Percentiles rank a stretch among this genome's conserved stretches.
phyloP scores from a whole-genome alignment of 1,140 invertebrate genomes.

The Brachionus rubens region DNA sequence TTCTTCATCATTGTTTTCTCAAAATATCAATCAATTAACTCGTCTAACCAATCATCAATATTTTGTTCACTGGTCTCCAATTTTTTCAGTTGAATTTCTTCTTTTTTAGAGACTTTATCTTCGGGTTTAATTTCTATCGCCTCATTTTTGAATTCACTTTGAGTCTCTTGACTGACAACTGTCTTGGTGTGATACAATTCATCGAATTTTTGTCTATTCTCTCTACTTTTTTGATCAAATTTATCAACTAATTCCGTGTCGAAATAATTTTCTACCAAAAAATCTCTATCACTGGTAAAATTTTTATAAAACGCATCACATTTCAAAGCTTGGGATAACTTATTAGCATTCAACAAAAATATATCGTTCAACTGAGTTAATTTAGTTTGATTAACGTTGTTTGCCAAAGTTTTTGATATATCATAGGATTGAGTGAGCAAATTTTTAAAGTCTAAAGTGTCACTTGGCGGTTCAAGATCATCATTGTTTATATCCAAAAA shows the following conservation, averaged over 20 bases:
- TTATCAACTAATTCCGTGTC: not conserved
- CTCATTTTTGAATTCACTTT: too few species aligned
- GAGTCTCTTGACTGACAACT: not conserved
- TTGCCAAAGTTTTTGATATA: not conserved
- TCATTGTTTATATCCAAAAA: not conserved
- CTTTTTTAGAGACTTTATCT: not conserved
- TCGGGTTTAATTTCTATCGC: not conserved
- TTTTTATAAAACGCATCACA: slow-evolving; percentile 6
- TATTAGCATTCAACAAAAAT: not conserved
- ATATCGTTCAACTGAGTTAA: not conserved
- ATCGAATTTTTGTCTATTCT: not conserved
- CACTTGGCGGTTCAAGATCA: not conserved
- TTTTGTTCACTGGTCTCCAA: not conserved
- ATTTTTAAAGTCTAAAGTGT: slow-evolving; percentile 4
- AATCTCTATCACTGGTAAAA: not conserved
- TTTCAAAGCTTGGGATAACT: not conserved
- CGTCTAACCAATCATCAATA: slow-evolving; percentile 12
- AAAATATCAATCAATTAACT: not conserved
- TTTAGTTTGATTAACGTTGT: not conserved
- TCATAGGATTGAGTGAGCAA: not conserved
- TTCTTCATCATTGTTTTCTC: too few species aligned
- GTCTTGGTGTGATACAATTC: not conserved
- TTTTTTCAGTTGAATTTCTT: not conserved
- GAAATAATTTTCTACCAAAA: slow-evolving; percentile 10
- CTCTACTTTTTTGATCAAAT: not conserved